Evolutionary conservation across 2,113 vertebrate species (phyloP).

Genomic region (Echinops telfairi): DNA sequence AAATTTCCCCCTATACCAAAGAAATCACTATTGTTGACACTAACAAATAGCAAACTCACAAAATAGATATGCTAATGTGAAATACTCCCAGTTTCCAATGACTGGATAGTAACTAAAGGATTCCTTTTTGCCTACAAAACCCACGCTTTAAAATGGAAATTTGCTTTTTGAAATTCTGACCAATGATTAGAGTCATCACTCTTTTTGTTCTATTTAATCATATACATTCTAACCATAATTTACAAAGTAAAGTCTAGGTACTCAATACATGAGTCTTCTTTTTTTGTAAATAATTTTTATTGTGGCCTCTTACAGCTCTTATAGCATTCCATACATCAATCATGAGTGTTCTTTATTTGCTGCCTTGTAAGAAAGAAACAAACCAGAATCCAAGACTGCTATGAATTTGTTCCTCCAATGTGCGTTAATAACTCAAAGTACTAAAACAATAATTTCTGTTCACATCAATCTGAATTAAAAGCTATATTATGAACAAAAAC

Average conservation of each 20-base stretch:
- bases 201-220: conserved; percentile 11
- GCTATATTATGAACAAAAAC: conserved; percentile 25
- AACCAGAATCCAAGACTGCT: neutral
- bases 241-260: neutral
- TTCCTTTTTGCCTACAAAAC: neutral
- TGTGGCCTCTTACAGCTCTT: too few species aligned
- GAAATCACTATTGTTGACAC: neutral
- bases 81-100: neutral
- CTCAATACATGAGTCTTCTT: too few species aligned
- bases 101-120: neutral
- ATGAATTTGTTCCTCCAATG: neutral
- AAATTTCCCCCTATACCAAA: neutral
- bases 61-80: neutral
- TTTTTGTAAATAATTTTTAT: too few species aligned
- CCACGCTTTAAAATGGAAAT: neutral
- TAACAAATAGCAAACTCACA: conserved; percentile 1
- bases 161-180: conserved; percentile 15
- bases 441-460: neutral
- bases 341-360: neutral
- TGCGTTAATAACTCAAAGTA: too few species aligned
- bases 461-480: conserved; percentile 3
- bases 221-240: conserved; percentile 7
- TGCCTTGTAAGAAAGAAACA: neutral
- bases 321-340: too few species aligned
- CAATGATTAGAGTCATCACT: neutral